Conservation (phyloP, 2,797 vertebrate species). For the Alfaro cultratus region DNA sequence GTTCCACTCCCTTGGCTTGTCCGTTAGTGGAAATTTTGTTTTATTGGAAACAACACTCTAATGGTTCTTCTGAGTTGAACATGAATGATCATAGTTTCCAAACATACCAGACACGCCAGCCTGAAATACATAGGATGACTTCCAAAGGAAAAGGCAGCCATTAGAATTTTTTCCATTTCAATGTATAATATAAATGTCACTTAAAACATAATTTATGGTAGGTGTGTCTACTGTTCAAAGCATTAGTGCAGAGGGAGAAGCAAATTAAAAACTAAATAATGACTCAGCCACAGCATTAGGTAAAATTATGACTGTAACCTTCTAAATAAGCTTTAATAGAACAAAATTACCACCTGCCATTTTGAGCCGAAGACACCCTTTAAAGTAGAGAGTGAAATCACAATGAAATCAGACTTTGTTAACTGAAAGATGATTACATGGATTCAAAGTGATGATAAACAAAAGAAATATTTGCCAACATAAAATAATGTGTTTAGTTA, state of each 20-base stretch:
- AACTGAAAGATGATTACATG: not conserved
- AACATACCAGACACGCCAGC: conserved; percentile 30
- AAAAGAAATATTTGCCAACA: not conserved
- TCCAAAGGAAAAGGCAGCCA: conserved; percentile 6
- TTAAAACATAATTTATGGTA: conserved; percentile 1
- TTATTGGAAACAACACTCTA: conserved; percentile 6
- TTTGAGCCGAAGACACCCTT: not conserved
- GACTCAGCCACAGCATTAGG: not conserved
- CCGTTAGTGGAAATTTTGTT: not conserved
- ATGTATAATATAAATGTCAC: conserved; percentile 9
- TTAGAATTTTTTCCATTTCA: not conserved
- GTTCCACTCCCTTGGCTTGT: not conserved
- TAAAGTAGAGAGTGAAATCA: not conserved
- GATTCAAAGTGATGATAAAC: not conserved
- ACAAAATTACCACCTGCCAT: not conserved
- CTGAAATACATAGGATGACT: conserved; percentile 7
- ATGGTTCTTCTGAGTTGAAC: conserved; percentile 23
- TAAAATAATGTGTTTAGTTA: not conserved
- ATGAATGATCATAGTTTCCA: conserved; percentile 21
- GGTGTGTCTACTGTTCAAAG: conserved; percentile 7
- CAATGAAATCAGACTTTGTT: not conserved
- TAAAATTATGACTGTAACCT: not conserved
- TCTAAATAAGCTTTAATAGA: not conserved
- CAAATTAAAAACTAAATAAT: conserved; percentile 6
- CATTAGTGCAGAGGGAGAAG: not conserved